Base-by-base conservation (phyloP, 2,797 vertebrate species). In the Macroramphosus scolopax region DNA sequence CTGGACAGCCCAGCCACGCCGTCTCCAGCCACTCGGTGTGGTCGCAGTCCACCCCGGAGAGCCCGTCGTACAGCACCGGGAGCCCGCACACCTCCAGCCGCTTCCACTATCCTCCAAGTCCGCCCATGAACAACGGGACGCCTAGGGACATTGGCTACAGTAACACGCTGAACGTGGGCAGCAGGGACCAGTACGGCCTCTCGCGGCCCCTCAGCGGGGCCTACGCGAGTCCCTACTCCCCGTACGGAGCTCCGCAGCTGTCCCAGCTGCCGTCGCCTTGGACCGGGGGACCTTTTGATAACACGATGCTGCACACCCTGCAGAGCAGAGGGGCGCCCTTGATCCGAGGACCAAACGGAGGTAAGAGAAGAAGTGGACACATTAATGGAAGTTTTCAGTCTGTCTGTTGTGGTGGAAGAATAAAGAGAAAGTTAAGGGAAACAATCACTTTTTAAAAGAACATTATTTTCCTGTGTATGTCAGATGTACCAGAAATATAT, bases 251-350 rank as follows among this genome's bases (percentile, higher is more conserved):
- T 0, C 91, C 93, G 3, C 94, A 94, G 78, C 88, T 96, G 47
- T 78, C 93, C 11, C 95, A 96, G 81, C 85, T 98, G 70, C 66
- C 92, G 74, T 91, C 94, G 1, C 93, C 92, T 4, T 98, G 95
- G 95, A 86, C 92, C 24, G 85, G 90, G 0, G 92, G 89, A 1
- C 91, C 91, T 31, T 98, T 97, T 68, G 96, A 98, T 59, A 94
- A 93, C 85, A 93, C 93, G 41, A 94, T 98, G 92, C 89, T 98
- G 68, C 95, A 98, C 82, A 94, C 92, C 28, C 80, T 98, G 64
- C 95, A 95, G 78, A 89, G 92, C 72, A 89, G 95, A 43, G 90
- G 91, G 0, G 86, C 89, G 17, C 92, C 94, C 14, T 80, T 98
- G 52, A 90, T 97, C 15, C 89, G 94, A 28, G 93, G 92, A 25